A percentile compares a stretch with the other conserved stretches of the same genome.
Conservation (phyloP, 2,888 invertebrate genomes). For the Oxyteleia sp. region DNA sequence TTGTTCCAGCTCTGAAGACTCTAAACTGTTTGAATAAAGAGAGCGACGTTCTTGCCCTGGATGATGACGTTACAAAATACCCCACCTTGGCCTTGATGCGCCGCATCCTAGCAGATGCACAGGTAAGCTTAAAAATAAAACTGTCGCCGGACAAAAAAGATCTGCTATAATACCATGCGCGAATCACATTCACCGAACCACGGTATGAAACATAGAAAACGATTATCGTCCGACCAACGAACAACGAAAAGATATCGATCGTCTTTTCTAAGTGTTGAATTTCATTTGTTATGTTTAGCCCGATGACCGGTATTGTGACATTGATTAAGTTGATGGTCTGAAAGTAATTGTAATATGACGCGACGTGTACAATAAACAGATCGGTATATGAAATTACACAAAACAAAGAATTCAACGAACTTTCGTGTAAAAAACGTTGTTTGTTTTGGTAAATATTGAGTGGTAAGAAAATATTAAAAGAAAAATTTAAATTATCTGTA, state of each 20-base stretch:
- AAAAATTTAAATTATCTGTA: too few species aligned
- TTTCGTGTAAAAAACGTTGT: too few species aligned
- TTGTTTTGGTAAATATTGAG: too few species aligned
- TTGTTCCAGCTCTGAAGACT: conserved; percentile 85
- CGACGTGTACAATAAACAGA: conserved; percentile 21
- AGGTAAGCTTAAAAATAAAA: conserved; percentile 88
- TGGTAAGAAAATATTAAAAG: too few species aligned
- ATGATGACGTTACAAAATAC: conserved; percentile 88
- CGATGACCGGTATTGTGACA: conserved; percentile 38
- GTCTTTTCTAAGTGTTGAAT: conserved; percentile 26
- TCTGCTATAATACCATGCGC: conserved; percentile 7
- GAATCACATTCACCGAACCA: conserved; percentile 43
- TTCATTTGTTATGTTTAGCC: conserved; percentile 51
- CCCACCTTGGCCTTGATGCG: conserved; percentile 95
- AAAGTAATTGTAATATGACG: conserved; percentile 29
- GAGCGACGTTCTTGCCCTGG: conserved; percentile 84
- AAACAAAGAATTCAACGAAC: too few species aligned
- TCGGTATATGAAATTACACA: conserved; percentile 3
- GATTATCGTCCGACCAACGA: conserved; percentile 7
- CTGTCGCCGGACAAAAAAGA: conserved; percentile 41
- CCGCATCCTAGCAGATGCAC: conserved; percentile 95
- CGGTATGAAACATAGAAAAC: conserved; percentile 37
- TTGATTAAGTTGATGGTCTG: conserved; percentile 40
- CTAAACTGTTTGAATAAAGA: conserved; percentile 84
- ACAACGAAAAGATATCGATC: conserved; percentile 41